Percentiles rank a stretch among this genome's conserved stretches.
Evolutionary conservation across 2,888 invertebrate species (phyloP).

Genomic region (Alloscopus bannaensis): DNA sequence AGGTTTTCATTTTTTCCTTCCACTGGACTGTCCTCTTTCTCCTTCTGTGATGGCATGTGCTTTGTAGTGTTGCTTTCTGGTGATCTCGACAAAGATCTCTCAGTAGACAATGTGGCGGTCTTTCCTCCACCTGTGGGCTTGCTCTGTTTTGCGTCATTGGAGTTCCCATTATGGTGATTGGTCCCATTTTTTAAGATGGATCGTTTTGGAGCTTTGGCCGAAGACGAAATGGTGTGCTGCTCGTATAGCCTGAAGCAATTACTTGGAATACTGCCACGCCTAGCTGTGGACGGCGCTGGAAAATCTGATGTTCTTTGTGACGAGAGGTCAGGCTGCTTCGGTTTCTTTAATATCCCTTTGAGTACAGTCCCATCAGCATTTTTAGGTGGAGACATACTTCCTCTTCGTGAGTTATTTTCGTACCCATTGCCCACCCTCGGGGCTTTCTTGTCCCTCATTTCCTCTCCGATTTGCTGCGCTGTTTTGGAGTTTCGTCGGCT

Average conservation of each 20-base stretch:
- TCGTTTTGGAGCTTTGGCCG: slow-evolving; percentile 64
- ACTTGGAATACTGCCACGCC: slow-evolving; percentile 66
- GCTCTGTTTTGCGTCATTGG: neutral
- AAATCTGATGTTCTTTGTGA: slow-evolving; percentile 20
- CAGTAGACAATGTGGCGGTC: slow-evolving; percentile 13
- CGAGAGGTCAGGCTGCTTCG: slow-evolving; percentile 41
- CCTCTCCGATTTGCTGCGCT: slow-evolving; percentile 55
- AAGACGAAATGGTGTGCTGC: slow-evolving; percentile 64
- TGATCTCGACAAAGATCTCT: slow-evolving; percentile 46
- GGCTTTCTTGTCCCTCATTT: slow-evolving; percentile 33
- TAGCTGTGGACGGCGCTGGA: slow-evolving; percentile 33
- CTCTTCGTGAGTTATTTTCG: slow-evolving; percentile 22
- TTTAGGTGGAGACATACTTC: slow-evolving; percentile 59
- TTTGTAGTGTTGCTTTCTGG: slow-evolving; percentile 39
- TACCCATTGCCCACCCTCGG: neutral
- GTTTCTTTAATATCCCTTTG: slow-evolving; percentile 66
- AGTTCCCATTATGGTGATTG: slow-evolving; percentile 2
- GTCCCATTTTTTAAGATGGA: slow-evolving; percentile 61
- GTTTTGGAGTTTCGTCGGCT: slow-evolving; percentile 57
- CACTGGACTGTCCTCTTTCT: slow-evolving; percentile 38
- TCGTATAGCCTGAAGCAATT: slow-evolving; percentile 59
- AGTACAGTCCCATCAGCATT: slow-evolving; percentile 50
- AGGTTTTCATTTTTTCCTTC: slow-evolving; percentile 54
- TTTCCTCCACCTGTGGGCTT: slow-evolving; percentile 2
- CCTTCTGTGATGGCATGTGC: slow-evolving; percentile 9